A percentile compares a stretch with the other conserved stretches of the same genome.
These are phyloP conservation scores for Alces alces DNA, from an alignment of 2,113 vertebrate species.

Conservation along the genomic window DNA sequence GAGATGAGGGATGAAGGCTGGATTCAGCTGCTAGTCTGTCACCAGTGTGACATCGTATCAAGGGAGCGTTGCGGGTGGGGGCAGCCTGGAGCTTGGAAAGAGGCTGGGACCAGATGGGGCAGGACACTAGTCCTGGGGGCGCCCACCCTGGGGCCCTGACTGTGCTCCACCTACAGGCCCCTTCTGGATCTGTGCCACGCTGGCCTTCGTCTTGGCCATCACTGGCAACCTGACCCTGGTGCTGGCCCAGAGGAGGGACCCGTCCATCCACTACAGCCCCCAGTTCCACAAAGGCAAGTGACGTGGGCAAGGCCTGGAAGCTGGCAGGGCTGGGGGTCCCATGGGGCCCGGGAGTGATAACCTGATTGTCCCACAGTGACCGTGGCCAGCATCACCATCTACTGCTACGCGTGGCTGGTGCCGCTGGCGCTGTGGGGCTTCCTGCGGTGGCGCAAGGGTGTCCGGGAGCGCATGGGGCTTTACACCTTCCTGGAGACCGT, in stretches of 20 bases:
- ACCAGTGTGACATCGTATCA: background rate
- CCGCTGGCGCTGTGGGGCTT: slow-evolving; percentile 88
- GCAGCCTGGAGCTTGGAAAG: background rate
- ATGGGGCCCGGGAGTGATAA: rapidly evolving
- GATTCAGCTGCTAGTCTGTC: background rate
- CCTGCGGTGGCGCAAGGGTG: slow-evolving; percentile 85
- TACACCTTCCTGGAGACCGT: slow-evolving; percentile 90
- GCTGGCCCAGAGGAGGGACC: slow-evolving; percentile 73
- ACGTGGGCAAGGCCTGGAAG: background rate
- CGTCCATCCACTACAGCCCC: slow-evolving; percentile 84
- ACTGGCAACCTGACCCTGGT: slow-evolving; percentile 86
- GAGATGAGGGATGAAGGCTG: background rate
- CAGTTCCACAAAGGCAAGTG: slow-evolving; percentile 89
- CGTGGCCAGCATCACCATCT: slow-evolving; percentile 84
- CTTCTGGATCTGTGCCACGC: slow-evolving; percentile 91
- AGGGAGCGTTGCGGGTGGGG: background rate
- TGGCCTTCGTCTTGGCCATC: slow-evolving; percentile 86
- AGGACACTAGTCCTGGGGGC: background rate
- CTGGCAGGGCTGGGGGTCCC: background rate
- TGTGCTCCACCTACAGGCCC: slow-evolving; percentile 76
- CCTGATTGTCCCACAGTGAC: slow-evolving; percentile 77
- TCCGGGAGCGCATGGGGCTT: slow-evolving; percentile 73
- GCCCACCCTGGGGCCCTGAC: background rate
- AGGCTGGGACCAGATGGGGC: background rate
- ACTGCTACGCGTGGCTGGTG: slow-evolving; percentile 89